These are phyloP conservation scores for Sminthurinus aureus DNA, from an alignment of 2,888 invertebrate species.

Conservation along the genomic window DNA sequence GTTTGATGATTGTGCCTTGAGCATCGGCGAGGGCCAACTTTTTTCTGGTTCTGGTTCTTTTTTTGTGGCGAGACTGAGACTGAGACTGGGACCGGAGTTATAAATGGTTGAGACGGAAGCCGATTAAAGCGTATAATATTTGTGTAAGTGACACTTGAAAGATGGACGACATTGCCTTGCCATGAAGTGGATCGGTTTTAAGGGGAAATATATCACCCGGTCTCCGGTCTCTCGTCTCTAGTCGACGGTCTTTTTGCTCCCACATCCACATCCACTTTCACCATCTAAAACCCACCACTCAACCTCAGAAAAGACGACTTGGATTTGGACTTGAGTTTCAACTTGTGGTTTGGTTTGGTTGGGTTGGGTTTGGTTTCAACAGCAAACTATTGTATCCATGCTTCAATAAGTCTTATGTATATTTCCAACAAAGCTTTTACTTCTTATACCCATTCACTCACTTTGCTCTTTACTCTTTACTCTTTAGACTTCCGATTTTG, in stretches of 20 bases:
- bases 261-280: too few relatives aligned
- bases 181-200: constrained; percentile 25
- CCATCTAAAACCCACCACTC: too few relatives aligned
- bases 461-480: too few relatives aligned
- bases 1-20: too few relatives aligned
- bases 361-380: neutral
- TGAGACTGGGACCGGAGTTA: too few relatives aligned
- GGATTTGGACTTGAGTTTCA: neutral
- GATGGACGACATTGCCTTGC: constrained; percentile 23
- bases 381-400: neutral
- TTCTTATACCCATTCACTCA: neutral
- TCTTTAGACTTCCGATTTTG: too few relatives aligned
- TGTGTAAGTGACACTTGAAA: constrained; percentile 35
- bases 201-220: constrained; percentile 22
- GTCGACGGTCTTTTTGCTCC: neutral
- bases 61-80: too few relatives aligned
- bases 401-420: too few relatives aligned
- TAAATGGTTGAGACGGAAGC: neutral
- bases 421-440: too few relatives aligned
- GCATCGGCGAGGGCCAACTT: too few relatives aligned
- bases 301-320: neutral
- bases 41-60: too few relatives aligned
- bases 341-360: neutral
- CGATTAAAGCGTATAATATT: constrained; percentile 25
- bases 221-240: neutral